Evolutionary conservation across 2,113 vertebrate species (phyloP).

Genomic region (Chloroceryle aenea): DNA sequence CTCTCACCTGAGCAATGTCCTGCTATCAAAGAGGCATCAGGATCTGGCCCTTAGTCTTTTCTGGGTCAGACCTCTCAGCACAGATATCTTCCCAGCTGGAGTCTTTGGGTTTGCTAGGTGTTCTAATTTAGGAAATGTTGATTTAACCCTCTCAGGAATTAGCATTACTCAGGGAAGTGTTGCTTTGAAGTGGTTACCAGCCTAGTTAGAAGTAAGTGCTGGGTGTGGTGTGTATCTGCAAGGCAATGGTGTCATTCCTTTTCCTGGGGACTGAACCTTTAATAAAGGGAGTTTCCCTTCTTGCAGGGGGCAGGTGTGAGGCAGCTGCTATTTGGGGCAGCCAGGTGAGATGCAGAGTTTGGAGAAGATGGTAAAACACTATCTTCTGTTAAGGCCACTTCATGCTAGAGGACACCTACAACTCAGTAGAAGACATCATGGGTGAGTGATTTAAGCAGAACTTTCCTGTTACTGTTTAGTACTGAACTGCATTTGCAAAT

Average conservation of each 20-base stretch:
- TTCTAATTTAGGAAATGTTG: constrained; percentile 19
- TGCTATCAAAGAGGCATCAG: neutral
- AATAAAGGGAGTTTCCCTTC: constrained; percentile 38
- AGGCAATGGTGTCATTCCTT: constrained; percentile 26
- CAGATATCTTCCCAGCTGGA: neutral
- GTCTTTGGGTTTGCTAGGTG: neutral
- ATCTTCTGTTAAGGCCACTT: neutral
- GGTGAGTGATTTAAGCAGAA: neutral
- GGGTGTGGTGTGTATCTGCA: constrained; percentile 23
- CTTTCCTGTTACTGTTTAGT: neutral
- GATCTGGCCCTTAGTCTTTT: neutral
- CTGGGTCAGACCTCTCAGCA: neutral
- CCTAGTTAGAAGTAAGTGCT: neutral
- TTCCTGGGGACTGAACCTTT: constrained; percentile 41
- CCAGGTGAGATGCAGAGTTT: neutral
- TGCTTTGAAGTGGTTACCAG: constrained; percentile 67
- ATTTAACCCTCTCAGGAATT: constrained; percentile 43
- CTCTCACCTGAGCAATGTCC: neutral
- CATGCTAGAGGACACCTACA: neutral
- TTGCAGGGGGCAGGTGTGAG: constrained; percentile 16
- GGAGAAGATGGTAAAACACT: neutral
- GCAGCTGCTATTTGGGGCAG: neutral
- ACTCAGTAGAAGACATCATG: accelerated
- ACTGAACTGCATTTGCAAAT: neutral
- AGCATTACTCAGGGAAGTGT: constrained; percentile 2